Evolutionary conservation across 2,888 invertebrate species (phyloP).

Genomic region (Himalopsyche japonica): DNA sequence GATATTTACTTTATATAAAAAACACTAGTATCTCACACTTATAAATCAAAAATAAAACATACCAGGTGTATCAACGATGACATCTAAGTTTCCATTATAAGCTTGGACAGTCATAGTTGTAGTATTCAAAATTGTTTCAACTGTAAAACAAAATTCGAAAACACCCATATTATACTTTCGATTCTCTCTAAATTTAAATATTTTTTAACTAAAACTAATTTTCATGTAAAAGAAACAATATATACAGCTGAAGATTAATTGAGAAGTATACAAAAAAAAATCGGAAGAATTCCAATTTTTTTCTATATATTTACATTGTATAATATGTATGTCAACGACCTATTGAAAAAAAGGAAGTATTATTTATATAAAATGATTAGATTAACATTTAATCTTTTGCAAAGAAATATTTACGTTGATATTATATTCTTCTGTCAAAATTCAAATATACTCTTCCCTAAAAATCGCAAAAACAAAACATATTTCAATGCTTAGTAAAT

Average conservation of each 20-base stretch:
- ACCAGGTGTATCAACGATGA: constrained; percentile 84
- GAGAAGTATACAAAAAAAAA: too few species aligned
- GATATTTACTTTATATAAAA: background rate
- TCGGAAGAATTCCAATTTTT: too few species aligned
- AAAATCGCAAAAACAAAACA: too few species aligned
- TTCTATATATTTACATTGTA: too few species aligned
- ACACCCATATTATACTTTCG: background rate
- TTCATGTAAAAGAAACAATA: background rate
- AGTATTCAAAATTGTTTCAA: constrained; percentile 69
- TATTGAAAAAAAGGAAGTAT: too few species aligned
- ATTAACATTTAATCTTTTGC: too few species aligned
- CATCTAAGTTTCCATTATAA: constrained; percentile 80
- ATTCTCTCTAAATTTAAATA: background rate
- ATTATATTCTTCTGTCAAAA: too few species aligned
- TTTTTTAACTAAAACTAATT: background rate
- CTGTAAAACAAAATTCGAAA: constrained; percentile 53
- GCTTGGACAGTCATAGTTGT: constrained; percentile 71
- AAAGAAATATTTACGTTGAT: too few species aligned
- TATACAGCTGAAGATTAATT: background rate
- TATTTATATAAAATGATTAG: too few species aligned
- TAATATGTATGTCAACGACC: too few species aligned
- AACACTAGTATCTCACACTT: background rate
- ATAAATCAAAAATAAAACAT: constrained; percentile 39
- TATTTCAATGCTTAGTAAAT: too few species aligned
- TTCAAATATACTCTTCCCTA: too few species aligned